phyloP scores from a whole-genome alignment of 2,797 vertebrate genomes.

The Sebastes minor region DNA sequence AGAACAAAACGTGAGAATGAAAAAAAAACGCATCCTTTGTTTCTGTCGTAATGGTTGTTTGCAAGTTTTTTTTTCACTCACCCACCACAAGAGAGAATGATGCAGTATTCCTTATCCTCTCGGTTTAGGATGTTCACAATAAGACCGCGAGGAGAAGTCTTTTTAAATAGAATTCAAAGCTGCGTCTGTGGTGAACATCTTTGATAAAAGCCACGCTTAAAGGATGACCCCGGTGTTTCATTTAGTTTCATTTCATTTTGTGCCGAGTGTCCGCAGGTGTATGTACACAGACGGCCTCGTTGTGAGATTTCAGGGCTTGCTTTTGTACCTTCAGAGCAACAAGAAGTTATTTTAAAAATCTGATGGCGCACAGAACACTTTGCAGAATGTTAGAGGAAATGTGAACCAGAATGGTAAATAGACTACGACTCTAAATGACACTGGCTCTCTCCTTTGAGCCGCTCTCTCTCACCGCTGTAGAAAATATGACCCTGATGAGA shows the following conservation, averaged over 20 bases:
- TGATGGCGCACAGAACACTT: neutral
- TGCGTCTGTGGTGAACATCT: constrained; percentile 33
- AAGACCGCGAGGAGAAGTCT: constrained; percentile 32
- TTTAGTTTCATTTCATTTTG: constrained; percentile 48
- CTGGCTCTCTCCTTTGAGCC: constrained; percentile 2
- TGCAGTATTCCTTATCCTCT: constrained; percentile 68
- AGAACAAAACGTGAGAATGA: constrained; percentile 97
- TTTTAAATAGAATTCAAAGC: constrained; percentile 54
- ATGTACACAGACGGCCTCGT: constrained; percentile 18
- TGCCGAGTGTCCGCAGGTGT: constrained; percentile 42
- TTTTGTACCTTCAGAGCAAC: constrained; percentile 15
- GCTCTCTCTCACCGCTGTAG: constrained; percentile 1
- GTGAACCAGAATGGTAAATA: constrained; percentile 36
- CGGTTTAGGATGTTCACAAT: constrained; percentile 26
- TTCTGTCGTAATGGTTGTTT: constrained; percentile 42
- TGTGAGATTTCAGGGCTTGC: constrained; percentile 35
- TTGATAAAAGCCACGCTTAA: constrained; percentile 48
- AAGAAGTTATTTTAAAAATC: constrained; percentile 3
- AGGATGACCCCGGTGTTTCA: constrained; percentile 42
- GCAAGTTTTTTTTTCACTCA: constrained; percentile 24
- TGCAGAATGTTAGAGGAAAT: constrained; percentile 15
- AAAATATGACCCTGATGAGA: constrained; percentile 25
- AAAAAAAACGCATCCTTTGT: constrained; percentile 64
- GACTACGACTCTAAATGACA: constrained; percentile 19
- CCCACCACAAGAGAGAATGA: constrained; percentile 57